Percentiles rank a stretch among this genome's conserved stretches.
These are phyloP conservation scores for Prietella phreatophila DNA, from an alignment of 2,113 vertebrate genomes.

Conservation along the genomic window DNA sequence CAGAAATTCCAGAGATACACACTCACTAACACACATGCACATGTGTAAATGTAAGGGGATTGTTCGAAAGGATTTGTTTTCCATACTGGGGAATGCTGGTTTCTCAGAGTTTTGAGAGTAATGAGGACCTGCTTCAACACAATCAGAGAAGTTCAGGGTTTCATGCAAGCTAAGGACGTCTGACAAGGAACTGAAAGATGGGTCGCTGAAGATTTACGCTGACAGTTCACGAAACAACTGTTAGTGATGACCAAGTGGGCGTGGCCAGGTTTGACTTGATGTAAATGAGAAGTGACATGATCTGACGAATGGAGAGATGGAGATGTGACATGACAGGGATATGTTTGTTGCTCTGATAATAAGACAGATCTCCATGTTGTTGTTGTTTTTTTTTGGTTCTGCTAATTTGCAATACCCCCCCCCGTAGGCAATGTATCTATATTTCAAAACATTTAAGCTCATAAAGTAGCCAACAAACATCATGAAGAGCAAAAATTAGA, in stretches of 20 bases:
- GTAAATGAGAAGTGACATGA: neutral
- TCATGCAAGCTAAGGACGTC: neutral
- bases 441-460: neutral
- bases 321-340: no score
- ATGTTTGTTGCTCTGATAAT: neutral
- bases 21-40: conserved; percentile 2
- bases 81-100: neutral
- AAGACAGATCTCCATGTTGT: neutral
- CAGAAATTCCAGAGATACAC: conserved; percentile 6
- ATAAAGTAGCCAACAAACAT: neutral
- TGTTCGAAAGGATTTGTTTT: neutral
- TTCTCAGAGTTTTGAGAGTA: neutral
- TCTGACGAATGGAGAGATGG: neutral
- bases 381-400: no score
- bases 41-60: neutral
- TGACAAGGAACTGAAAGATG: neutral
- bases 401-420: no score
- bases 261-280: neutral
- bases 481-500: neutral
- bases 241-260: neutral
- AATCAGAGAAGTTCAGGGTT: neutral
- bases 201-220: neutral
- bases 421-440: no score
- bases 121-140: neutral
- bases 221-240: neutral